Base-by-base conservation (phyloP, 2,113 vertebrate genomes). In the Nycticryphes semicollaris region DNA sequence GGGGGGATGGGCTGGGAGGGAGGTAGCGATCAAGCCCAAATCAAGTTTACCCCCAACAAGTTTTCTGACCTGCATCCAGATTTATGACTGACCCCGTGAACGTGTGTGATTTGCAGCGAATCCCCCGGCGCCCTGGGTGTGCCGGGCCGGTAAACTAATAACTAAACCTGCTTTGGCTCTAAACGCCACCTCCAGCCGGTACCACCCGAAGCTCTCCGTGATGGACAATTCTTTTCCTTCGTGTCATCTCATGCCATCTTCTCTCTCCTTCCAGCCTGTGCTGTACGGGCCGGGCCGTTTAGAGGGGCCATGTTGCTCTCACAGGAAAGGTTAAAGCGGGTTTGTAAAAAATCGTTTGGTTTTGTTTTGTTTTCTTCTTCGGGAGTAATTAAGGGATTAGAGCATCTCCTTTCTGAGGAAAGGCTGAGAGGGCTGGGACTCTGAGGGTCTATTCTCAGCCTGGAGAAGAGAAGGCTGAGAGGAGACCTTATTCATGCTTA, bases 211-310 rank as follows among this genome's bases (percentile, higher is more conserved):
- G 39, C 37, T 35, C 53, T 6, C 67, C 3, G 14, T 1, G 33
- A 43, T 4, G 54, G 35, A 19, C 9, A 48, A 5, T 3, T 1
- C n/a, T 45, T 54, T n/a, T 30, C 56, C 56, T 25, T 6, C 8
- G 6, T 14, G 27, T 28, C 4, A 31, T 23, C 67, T 9, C 57
- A 20, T 6, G 22, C 43, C 77, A 12, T 2, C 43, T 50, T 85
- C 1, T 0, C 24, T 5, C 8, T 3, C 30, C 23, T 0, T 0
- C 33, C 67, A 41, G 35, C 5, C 39, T 8, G 22, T 5, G 53
- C 14, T 27, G 56, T 30, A 14, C 8, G 2, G n/a, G 19, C 1
- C 1, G 5, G 48, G 1, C 19, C 68, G 43, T 20, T 59, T 9
- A 6, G 14, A 41, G 25, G 12, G 35, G 14, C 6, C 16, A 3